Evolutionary conservation across 2,113 vertebrate genomes (phyloP).

Genomic region (Phaethornis superciliosus): DNA sequence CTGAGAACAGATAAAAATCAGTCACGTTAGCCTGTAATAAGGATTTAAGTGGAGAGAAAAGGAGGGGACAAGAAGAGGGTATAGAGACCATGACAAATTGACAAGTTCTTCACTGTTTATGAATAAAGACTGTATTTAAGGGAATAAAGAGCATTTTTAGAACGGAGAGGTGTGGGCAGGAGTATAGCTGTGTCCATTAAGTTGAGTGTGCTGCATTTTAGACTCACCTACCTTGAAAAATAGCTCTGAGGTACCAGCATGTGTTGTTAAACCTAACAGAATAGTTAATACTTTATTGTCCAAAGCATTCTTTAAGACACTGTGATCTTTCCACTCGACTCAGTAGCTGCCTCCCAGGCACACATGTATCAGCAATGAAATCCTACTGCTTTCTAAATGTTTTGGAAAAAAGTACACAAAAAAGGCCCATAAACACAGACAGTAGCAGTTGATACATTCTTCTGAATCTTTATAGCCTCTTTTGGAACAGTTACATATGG

Average conservation of each 20-base stretch:
- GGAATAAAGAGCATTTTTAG: background rate
- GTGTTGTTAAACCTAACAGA: background rate
- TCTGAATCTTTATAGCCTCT: background rate
- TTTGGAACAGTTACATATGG: background rate
- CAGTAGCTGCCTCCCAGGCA: background rate
- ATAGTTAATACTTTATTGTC: background rate
- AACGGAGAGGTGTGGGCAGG: background rate
- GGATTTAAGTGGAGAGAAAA: background rate
- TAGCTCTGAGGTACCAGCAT: background rate
- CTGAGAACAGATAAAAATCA: constrained; percentile 44
- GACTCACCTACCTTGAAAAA: background rate
- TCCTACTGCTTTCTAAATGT: background rate
- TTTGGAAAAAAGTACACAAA: background rate
- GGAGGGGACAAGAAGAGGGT: background rate
- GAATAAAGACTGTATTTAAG: background rate
- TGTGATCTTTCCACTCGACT: background rate
- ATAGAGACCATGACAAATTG: background rate
- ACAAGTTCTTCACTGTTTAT: background rate
- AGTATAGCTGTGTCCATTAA: background rate
- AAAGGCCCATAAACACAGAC: background rate
- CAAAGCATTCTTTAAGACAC: background rate
- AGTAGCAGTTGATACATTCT: background rate
- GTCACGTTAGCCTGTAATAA: background rate
- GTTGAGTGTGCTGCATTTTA: background rate
- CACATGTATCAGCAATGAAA: background rate